Conservation (phyloP, 2,113 vertebrate genomes). For the Atherinomorus stipes region DNA sequence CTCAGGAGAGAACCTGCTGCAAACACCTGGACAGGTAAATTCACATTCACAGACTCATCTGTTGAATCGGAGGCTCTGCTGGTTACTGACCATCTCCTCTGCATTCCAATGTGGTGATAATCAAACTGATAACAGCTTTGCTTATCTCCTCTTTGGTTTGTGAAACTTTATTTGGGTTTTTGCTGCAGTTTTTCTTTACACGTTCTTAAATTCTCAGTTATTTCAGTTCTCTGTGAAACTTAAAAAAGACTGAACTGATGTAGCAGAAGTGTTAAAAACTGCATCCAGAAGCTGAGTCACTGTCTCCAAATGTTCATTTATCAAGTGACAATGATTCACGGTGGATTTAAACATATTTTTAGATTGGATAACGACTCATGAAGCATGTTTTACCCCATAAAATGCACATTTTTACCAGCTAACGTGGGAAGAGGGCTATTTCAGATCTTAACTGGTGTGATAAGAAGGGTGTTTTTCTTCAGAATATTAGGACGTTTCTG, state of each 20-base stretch:
- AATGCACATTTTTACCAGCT: background rate
- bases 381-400: background rate
- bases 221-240: background rate
- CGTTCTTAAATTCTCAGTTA: background rate
- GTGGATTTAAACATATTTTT: background rate
- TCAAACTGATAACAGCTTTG: background rate
- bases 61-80: background rate
- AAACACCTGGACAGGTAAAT: conserved; percentile 76
- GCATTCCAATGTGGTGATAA: background rate
- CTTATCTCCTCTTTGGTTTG: background rate
- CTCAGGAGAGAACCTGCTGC: conserved; percentile 59
- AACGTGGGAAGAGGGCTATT: background rate
- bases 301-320: conserved; percentile 44
- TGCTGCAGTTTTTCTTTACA: background rate
- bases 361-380: conserved; percentile 16
- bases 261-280: background rate
- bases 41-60: background rate
- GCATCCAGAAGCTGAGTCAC: conserved; percentile 21
- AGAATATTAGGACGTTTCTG: background rate
- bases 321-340: conserved; percentile 63
- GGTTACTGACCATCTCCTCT: background rate
- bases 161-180: background rate
- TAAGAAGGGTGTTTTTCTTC: background rate
- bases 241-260: background rate
- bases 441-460: background rate